Evolutionary conservation across 1,140 invertebrate genomes (phyloP), one percentile per base, ranked within the genome.

Genomic region (Chironomus tepperi): DNA sequence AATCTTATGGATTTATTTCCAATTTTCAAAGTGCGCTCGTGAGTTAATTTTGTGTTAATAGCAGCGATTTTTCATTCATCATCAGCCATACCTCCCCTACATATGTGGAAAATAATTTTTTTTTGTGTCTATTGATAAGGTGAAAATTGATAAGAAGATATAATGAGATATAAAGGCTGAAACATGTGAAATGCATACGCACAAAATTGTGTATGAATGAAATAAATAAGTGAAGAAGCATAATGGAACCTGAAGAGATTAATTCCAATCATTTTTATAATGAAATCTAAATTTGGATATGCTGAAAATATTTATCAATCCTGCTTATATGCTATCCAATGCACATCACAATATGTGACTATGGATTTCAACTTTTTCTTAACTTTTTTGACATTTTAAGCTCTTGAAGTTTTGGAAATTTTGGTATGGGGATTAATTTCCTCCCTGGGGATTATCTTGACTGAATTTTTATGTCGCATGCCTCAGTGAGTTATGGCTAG

Each of bases 11-110:
- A 57, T 57, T 57, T n/a, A 57, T 57, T 57, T 57, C 47, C n/a
- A 57, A 57, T 57, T 57, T n/a, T 57, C 47, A 2, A 34, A 57
- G 47, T 57, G 47, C 47, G 47, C 15, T 57, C n/a, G 47, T n/a
- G 5, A 57, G 47, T 57, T 57, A 57, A 57, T 57, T 57, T 57
- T n/a, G 12, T 57, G 47, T 57, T 12, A 57, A 57, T 57, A 57
- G 47, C 47, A 57, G 47, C n/a, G 47, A 57, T 57, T 57, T 57
- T n/a, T 57, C 47, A 57, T 57, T 57, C 47, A 57, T 57, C n/a
- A n/a, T n/a, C 12, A 12, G 12, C 12, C n/a, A n/a, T n/a, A 5
- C 3, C 12, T 12, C 12, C 3, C 12, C 3, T 57, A 12, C 5
- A 5, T n/a, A n/a, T n/a, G 47, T n/a, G 47, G 12, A 57, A 57